phyloP scores from a whole-genome alignment of 2,888 invertebrate genomes.

The Notocelia uddmanniana region DNA sequence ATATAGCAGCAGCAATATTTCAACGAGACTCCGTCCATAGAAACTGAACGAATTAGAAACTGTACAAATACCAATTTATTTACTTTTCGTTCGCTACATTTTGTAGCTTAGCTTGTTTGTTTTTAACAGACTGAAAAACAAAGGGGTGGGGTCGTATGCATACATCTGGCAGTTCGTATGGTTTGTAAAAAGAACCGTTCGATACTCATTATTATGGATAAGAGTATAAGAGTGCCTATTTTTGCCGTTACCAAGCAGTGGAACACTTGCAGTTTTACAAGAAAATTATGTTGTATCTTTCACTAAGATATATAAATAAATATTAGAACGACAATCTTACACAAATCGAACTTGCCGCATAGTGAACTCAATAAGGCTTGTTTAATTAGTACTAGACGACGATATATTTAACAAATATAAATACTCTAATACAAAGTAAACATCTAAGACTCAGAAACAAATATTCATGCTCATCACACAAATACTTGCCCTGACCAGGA shows the following conservation, averaged over 20 bases:
- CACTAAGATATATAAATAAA: no score
- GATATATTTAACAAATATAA: no score
- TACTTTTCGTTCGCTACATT: constrained; percentile 19
- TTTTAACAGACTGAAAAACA: constrained; percentile 7
- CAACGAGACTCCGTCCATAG: background rate
- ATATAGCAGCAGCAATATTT: constrained; percentile 9
- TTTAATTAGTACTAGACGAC: no score
- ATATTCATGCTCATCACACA: no score
- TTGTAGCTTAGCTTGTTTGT: constrained; percentile 16
- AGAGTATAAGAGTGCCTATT: background rate
- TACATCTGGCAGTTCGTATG: constrained; percentile 13
- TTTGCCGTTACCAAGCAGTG: background rate
- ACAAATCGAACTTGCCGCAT: no score
- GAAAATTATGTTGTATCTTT: background rate
- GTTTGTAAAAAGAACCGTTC: background rate
- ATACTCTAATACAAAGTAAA: no score
- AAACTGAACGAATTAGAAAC: constrained; percentile 21
- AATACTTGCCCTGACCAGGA: no score
- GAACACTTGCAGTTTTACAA: background rate
- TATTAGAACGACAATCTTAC: no score
- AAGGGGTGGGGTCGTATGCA: constrained; percentile 5
- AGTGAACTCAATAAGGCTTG: no score
- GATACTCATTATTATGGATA: background rate
- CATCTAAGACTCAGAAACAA: no score
- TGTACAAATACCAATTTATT: constrained; percentile 24